Evolutionary conservation across 2,888 invertebrate species (phyloP).

Genomic region (Apoda limacodes): DNA sequence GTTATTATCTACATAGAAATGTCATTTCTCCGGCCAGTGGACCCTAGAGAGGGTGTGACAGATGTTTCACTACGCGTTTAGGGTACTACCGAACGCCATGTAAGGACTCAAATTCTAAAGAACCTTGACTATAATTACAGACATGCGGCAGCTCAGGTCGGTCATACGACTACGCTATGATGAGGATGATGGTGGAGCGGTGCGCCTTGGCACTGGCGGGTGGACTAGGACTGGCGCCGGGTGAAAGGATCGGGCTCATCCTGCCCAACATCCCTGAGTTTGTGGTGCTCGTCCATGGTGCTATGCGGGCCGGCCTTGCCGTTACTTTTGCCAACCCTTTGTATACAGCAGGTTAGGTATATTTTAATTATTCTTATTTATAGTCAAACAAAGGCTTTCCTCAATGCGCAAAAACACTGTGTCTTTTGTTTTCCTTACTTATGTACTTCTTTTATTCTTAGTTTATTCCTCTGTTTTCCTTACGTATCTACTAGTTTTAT

Average conservation of each 20-base stretch:
- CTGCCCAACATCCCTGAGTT: constrained; percentile 80
- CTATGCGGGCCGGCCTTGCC: constrained; percentile 73
- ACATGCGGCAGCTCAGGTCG: constrained; percentile 77
- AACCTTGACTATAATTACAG: background rate
- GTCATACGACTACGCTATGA: constrained; percentile 73
- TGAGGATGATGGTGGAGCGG: constrained; percentile 67
- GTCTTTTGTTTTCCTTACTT: too few relatives aligned
- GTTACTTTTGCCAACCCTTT: constrained; percentile 79
- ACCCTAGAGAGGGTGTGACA: too few relatives aligned
- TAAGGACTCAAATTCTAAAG: background rate
- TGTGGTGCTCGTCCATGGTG: constrained; percentile 73
- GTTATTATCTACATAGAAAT: too few relatives aligned
- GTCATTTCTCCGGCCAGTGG: too few relatives aligned
- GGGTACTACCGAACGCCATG: background rate
- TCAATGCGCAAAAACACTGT: too few relatives aligned
- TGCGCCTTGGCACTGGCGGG: constrained; percentile 70
- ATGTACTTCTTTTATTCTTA: too few relatives aligned
- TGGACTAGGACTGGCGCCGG: constrained; percentile 66
- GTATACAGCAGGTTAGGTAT: constrained; percentile 75
- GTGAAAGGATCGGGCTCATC: constrained; percentile 75
- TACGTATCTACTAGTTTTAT: too few relatives aligned
- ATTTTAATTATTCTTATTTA: too few relatives aligned
- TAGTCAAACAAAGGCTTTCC: too few relatives aligned
- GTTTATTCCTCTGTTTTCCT: too few relatives aligned
- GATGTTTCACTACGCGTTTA: too few relatives aligned